Conservation (phyloP, 2,797 vertebrate genomes). For the Pseudochirops cupreus region DNA sequence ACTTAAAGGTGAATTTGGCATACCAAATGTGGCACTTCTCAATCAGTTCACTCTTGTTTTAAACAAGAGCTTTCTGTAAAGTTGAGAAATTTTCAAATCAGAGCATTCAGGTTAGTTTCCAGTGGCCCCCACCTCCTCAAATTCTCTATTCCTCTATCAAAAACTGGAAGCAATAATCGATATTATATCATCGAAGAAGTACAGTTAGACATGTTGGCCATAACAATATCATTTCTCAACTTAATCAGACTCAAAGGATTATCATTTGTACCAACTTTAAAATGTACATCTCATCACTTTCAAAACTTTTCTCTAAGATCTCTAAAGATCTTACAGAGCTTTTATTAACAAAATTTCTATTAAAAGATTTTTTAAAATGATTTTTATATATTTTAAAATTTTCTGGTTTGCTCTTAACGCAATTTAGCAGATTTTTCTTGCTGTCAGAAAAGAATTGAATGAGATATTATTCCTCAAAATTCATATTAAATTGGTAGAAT, state of each 20-base stretch:
- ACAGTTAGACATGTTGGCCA: not conserved
- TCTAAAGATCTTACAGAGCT: not conserved
- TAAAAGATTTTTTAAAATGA: conserved; percentile 16
- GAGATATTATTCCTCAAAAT: conserved; percentile 54
- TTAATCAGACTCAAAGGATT: conserved; percentile 15
- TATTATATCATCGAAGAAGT: not conserved
- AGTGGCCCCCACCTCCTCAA: not conserved
- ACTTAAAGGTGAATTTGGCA: not conserved
- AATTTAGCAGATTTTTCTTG: conserved; percentile 4
- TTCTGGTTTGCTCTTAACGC: conserved; percentile 25
- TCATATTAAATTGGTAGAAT: conserved; percentile 49
- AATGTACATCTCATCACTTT: conserved; percentile 3
- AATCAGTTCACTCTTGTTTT: not conserved
- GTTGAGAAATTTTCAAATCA: not conserved
- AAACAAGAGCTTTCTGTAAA: not conserved
- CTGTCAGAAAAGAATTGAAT: conserved; percentile 49
- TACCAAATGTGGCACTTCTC: not conserved
- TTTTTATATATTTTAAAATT: not conserved
- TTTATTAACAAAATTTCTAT: conserved; percentile 48
- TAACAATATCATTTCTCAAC: conserved; percentile 20
- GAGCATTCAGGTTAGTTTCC: not conserved
- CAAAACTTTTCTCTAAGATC: not conserved
- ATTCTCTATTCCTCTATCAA: not conserved
- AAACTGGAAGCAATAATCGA: not conserved
- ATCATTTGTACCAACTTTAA: not conserved